Percentiles rank a stretch among this genome's conserved stretches.
phyloP scores from a whole-genome alignment of 2,797 vertebrate genomes.

The Hemitrygon akajei region DNA sequence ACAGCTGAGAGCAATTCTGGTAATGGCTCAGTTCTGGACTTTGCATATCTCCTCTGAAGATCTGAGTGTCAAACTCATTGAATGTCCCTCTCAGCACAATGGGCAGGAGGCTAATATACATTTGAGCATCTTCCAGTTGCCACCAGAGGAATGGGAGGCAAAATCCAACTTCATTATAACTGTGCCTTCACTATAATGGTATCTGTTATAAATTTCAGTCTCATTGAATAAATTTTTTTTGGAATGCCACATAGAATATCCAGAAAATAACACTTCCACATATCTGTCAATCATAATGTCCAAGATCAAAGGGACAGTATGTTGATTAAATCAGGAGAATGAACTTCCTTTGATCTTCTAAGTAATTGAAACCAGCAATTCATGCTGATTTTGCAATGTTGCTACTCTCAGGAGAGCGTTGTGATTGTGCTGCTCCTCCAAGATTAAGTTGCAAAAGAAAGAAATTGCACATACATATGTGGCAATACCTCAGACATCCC shows the following conservation, averaged over 20 bases:
- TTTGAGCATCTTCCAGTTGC: not conserved
- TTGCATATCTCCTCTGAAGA: not conserved
- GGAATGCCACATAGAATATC: not conserved
- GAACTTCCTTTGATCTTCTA: conserved; percentile 21
- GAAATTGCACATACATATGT: not conserved
- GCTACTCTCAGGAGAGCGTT: not conserved
- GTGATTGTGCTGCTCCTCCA: not conserved
- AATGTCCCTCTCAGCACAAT: not conserved
- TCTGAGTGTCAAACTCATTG: not conserved
- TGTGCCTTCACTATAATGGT: not conserved
- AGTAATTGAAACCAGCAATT: conserved; percentile 28
- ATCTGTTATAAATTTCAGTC: not conserved
- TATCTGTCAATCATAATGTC: conserved; percentile 5
- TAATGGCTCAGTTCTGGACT: not conserved
- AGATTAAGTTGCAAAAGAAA: not conserved
- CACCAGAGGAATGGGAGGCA: not conserved
- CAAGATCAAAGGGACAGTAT: conserved; percentile 25
- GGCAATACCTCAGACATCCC: not conserved
- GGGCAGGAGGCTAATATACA: too few species aligned
- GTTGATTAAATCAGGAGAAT: conserved; percentile 26
- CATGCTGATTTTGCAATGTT: not conserved
- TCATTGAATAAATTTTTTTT: not conserved
- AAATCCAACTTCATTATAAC: not conserved
- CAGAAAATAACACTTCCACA: not conserved
- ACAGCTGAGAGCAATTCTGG: not conserved